Evolutionary conservation across 1,140 invertebrate genomes (phyloP).

Genomic region (Caenorhabditis inopinata): DNA sequence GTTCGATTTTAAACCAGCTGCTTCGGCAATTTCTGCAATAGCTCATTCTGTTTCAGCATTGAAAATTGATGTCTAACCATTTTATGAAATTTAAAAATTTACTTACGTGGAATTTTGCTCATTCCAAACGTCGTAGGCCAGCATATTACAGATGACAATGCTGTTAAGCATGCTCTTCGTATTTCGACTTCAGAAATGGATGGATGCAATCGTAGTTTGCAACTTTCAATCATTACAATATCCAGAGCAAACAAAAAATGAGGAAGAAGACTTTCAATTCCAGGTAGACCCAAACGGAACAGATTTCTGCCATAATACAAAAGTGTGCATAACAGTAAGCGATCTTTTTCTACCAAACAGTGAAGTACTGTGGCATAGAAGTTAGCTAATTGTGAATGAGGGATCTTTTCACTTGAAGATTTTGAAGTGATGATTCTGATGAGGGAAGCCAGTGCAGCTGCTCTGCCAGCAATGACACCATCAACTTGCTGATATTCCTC

Average conservation of each 20-base stretch:
- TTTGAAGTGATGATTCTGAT: conserved; percentile 94
- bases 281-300: conserved; percentile 86
- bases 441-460: conserved; percentile 89
- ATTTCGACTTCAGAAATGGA: conserved; percentile 64
- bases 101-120: conserved; percentile 45
- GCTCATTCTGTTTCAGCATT: too few relatives aligned
- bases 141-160: conserved; percentile 56
- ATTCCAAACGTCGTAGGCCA: conserved; percentile 64
- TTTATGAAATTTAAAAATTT: not conserved
- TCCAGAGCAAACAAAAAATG: conserved; percentile 84
- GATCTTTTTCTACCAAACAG: conserved; percentile 73
- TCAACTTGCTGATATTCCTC: conserved; percentile 39
- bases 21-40: conserved; percentile 35
- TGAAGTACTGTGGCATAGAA: conserved; percentile 89
- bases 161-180: conserved; percentile 57
- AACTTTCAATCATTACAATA: conserved; percentile 78
- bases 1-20: conserved; percentile 26
- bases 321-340: conserved; percentile 62
- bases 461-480: conserved; percentile 74
- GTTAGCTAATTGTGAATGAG: conserved; percentile 87
- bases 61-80: too few relatives aligned
- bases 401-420: conserved; percentile 89
- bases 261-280: conserved; percentile 85
- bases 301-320: conserved; percentile 70
- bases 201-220: conserved; percentile 67